Conservation (phyloP, 2,888 invertebrate species). For the Atethmia centrago region DNA sequence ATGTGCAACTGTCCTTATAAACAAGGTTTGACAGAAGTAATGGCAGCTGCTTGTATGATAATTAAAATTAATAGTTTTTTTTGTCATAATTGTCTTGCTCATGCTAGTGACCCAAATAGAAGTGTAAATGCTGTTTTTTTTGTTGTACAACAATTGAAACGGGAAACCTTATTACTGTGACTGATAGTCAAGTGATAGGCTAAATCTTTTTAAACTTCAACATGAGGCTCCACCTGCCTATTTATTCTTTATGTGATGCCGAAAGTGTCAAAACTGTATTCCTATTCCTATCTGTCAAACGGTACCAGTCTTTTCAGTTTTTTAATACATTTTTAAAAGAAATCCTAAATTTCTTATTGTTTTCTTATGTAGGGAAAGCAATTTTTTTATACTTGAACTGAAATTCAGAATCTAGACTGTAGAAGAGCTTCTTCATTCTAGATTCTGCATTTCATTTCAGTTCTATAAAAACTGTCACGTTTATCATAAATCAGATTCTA, state of each 20-base stretch:
- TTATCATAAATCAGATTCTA: not conserved
- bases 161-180: not conserved
- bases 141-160: not conserved
- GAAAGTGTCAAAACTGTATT: not conserved
- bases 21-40: constrained; percentile 17
- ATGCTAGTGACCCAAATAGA: not conserved
- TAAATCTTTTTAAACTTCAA: not conserved
- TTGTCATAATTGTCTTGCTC: not conserved
- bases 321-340: not conserved
- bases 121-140: not conserved
- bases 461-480: not conserved
- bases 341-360: not conserved
- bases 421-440: not conserved
- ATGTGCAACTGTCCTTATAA: constrained; percentile 35
- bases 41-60: not conserved
- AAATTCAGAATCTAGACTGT: not conserved
- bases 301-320: no score
- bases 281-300: not conserved
- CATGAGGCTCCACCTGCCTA: not conserved
- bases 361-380: not conserved
- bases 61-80: constrained; percentile 14
- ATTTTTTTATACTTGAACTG: not conserved
- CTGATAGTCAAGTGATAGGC: not conserved
- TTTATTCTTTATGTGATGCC: not conserved
- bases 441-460: not conserved